Conservation (phyloP, 35 echinoderm and acorn worm species). For the Ophioderma brevispina region DNA sequence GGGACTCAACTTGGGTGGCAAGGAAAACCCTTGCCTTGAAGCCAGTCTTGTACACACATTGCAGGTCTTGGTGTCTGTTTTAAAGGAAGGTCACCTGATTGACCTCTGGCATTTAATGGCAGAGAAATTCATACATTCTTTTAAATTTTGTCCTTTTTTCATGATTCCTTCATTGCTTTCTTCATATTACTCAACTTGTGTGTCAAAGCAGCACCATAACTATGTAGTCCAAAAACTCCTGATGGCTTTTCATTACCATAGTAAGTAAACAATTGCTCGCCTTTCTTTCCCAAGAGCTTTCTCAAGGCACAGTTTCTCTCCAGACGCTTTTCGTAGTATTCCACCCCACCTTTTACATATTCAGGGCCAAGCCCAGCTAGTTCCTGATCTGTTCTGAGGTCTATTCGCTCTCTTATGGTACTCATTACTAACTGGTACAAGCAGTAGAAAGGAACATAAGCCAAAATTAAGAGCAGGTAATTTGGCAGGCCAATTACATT, state of each 20-base stretch:
- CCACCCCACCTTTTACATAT: slow-evolving; percentile 82
- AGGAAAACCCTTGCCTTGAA: too few species aligned
- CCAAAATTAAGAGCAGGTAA: slow-evolving; percentile 8
- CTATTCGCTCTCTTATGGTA: slow-evolving; percentile 60
- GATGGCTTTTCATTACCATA: slow-evolving; percentile 87
- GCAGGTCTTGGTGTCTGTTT: too few species aligned
- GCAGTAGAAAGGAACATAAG: slow-evolving; percentile 47
- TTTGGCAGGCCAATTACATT: slow-evolving; percentile 29
- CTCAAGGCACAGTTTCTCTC: slow-evolving; percentile 75
- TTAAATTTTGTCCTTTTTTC: too few species aligned
- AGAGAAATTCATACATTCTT: too few species aligned
- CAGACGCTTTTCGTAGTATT: slow-evolving; percentile 79
- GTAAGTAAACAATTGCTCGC: slow-evolving; percentile 84
- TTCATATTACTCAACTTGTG: background rate
- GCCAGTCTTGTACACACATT: too few species aligned
- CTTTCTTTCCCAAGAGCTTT: slow-evolving; percentile 69
- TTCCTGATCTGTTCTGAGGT: slow-evolving; percentile 60
- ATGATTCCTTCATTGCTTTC: too few species aligned
- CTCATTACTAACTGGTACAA: slow-evolving; percentile 59
- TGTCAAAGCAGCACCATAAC: background rate
- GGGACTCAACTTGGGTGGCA: too few species aligned
- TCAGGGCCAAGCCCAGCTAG: slow-evolving; percentile 47
- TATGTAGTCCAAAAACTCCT: background rate
- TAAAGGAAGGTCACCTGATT: too few species aligned
- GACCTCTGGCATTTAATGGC: too few species aligned